Conservation (phyloP, 2,797 vertebrate genomes). For the Pagetopsis macropterus region DNA sequence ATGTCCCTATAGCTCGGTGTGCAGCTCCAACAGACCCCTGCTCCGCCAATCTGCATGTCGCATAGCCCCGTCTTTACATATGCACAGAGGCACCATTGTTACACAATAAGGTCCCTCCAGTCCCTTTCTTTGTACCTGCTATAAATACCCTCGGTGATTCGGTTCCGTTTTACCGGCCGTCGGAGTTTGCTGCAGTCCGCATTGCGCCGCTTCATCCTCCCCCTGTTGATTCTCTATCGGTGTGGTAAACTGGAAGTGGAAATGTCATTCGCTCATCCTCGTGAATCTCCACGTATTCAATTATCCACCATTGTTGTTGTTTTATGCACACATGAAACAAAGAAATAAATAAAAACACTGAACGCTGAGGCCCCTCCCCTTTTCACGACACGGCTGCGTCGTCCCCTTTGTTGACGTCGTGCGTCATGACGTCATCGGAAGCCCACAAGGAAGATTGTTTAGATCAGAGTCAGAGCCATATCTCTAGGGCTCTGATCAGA, state of each 20-base stretch:
- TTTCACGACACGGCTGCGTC: slow-evolving; percentile 74
- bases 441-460: no score
- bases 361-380: slow-evolving; percentile 75
- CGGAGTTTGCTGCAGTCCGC: slow-evolving; percentile 98
- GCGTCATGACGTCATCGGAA: slow-evolving; percentile 41
- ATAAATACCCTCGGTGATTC: slow-evolving; percentile 97
- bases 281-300: slow-evolving; percentile 64
- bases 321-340: slow-evolving; percentile 84
- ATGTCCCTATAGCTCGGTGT: slow-evolving; percentile 29
- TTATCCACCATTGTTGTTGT: slow-evolving; percentile 80
- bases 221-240: slow-evolving; percentile 82
- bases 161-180: slow-evolving; percentile 98
- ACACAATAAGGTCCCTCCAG: slow-evolving; percentile 68
- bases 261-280: slow-evolving; percentile 72
- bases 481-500: no score
- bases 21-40: slow-evolving; percentile 2
- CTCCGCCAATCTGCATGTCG: neutral
- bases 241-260: slow-evolving; percentile 61
- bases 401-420: slow-evolving; percentile 32
- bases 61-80: slow-evolving; percentile 53
- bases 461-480: no score
- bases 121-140: slow-evolving; percentile 88
- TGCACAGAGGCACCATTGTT: slow-evolving; percentile 75
- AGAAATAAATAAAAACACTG: slow-evolving; percentile 90
- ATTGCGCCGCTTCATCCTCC: slow-evolving; percentile 99